Percentiles rank a stretch among this genome's conserved stretches.
Evolutionary conservation across 2,797 vertebrate genomes (phyloP).

Genomic region (Trachurus trachurus): DNA sequence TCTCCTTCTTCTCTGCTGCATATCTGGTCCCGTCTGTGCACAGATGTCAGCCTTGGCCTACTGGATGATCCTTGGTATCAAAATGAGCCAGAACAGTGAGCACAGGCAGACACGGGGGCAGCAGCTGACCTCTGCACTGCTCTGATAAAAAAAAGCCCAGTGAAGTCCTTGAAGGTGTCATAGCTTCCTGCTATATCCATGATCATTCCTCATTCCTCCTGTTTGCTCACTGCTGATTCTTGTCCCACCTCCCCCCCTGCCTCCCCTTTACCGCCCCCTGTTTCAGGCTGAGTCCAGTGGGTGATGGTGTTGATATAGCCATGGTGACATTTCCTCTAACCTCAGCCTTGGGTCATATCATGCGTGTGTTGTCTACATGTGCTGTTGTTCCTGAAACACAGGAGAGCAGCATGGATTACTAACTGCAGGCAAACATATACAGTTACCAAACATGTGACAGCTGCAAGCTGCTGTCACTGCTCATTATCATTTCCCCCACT

Average conservation of each 20-base stretch:
- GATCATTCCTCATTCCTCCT: background rate
- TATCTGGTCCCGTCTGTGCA: conserved; percentile 21
- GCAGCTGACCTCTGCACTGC: conserved; percentile 69
- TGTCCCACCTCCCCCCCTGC: no score
- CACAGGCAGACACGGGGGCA: conserved; percentile 54
- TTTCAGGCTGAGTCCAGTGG: background rate
- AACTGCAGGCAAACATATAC: conserved; percentile 28
- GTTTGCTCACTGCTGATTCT: background rate
- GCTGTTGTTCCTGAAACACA: conserved; percentile 23
- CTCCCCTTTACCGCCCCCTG: no score
- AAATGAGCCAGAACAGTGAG: conserved; percentile 28
- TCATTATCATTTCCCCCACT: conserved; percentile 29
- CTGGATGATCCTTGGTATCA: conserved; percentile 27
- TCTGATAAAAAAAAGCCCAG: conserved; percentile 51
- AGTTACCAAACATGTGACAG: conserved; percentile 50
- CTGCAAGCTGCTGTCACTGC: conserved; percentile 52
- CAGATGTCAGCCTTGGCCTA: conserved; percentile 33
- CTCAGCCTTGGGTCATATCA: conserved; percentile 30
- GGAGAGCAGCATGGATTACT: conserved; percentile 19
- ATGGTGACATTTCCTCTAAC: background rate
- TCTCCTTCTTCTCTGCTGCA: conserved; percentile 6
- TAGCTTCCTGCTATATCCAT: conserved; percentile 10
- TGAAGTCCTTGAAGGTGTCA: conserved; percentile 47
- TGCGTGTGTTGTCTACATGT: conserved; percentile 29
- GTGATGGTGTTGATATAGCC: background rate